Percentiles rank a stretch among this genome's conserved stretches.
Conservation (phyloP, 2,888 invertebrate genomes). For the Stegana nigrithorax region DNA sequence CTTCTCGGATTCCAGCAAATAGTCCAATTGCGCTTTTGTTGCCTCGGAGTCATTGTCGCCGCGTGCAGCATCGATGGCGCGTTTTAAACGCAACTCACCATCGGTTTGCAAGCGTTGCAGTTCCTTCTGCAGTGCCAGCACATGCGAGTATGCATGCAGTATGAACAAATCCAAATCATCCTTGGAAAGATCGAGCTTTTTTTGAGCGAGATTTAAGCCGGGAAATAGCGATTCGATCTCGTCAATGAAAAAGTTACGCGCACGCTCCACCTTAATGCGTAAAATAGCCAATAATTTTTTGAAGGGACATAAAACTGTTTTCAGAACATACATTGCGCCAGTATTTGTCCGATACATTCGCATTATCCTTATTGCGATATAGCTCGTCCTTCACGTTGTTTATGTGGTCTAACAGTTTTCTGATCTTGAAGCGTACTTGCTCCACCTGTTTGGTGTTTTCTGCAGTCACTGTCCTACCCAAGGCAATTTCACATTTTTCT, state of each 20-base stretch:
- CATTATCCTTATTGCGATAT: constrained; percentile 71
- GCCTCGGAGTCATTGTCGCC: constrained; percentile 72
- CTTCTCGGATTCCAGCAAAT: constrained; percentile 78
- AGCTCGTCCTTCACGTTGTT: constrained; percentile 73
- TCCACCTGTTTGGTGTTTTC: constrained; percentile 68
- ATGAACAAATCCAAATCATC: constrained; percentile 81
- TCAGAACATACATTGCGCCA: constrained; percentile 78
- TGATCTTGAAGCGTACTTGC: constrained; percentile 72
- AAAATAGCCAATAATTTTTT: neutral
- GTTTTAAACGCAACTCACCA: constrained; percentile 73
- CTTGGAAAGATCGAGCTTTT: constrained; percentile 73
- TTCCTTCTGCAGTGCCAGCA: constrained; percentile 82
- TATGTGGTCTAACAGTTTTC: constrained; percentile 73
- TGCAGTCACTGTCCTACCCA: constrained; percentile 56
- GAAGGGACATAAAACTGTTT: too few species aligned
- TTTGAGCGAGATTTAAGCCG: constrained; percentile 76
- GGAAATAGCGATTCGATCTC: constrained; percentile 81
- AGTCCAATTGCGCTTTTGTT: constrained; percentile 73
- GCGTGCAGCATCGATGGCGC: constrained; percentile 74
- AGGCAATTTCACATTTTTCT: constrained; percentile 64
- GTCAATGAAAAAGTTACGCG: constrained; percentile 74
- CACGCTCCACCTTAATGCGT: constrained; percentile 67
- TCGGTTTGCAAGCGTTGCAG: constrained; percentile 78
- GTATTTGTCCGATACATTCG: constrained; percentile 80
- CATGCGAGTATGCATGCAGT: constrained; percentile 81